Base-by-base conservation (phyloP, 2,113 vertebrate genomes). In the Empidonax traillii region DNA sequence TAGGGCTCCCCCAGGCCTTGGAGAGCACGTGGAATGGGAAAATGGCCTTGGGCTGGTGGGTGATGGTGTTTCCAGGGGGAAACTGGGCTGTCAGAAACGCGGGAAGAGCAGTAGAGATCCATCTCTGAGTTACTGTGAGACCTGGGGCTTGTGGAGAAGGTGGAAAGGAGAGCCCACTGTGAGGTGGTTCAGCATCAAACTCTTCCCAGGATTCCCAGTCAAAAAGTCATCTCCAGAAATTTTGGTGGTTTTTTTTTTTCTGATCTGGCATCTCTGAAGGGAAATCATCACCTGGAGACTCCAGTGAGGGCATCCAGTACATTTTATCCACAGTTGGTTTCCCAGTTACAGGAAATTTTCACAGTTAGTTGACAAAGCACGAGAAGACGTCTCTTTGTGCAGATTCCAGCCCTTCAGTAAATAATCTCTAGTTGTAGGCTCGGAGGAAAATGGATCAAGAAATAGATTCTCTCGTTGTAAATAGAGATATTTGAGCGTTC, bases 61-160 rank as follows among this genome's bases (percentile, higher is more conserved):
- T 3, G 24, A 4, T 35, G 46, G 10, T 1, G 11, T 8, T 71
- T 27, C 15, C 1, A 0, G 12, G 30, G 31, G 47, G 49, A 8
- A 22, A 44, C 41, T 44, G 53, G 49, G 8, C 19, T 3, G 0
- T 33, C 28, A n/a, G 21, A 12, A 24, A 4, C 3, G 2, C 0
- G 0, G 65, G 13, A 33, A 2, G 47, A 68, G 39, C 33, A 55
- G 24, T 3, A 0, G 14, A 0, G 0, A 8, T 52, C 7, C 7
- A 0, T 52, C 30, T 63, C 35, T 7, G 35, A 30, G 8, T 13
- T 41, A 37, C 9, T 17, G 21, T 1, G 1, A 46, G 73, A 35
- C 5, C 65, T 0, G 0, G 9, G 59, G 10, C 3, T 62, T 58
- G 41, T 28, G 65, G 28, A 65, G 63, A 25, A 66, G 46, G 53